Evolutionary conservation across 2,797 vertebrate species (phyloP).

Genomic region (Coranthus polyacanthus): DNA sequence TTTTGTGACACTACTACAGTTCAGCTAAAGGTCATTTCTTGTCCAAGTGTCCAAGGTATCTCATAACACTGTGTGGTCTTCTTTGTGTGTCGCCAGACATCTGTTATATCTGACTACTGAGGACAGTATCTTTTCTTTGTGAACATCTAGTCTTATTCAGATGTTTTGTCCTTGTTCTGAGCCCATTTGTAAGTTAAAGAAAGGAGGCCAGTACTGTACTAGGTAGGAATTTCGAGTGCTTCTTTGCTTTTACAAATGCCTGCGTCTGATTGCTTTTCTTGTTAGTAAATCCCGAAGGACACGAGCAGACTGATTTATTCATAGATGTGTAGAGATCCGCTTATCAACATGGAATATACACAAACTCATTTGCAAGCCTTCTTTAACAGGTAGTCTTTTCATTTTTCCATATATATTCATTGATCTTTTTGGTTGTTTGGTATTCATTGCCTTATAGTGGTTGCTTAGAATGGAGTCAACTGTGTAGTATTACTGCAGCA

Average conservation of each 20-base stretch:
- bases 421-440: conserved; percentile 15
- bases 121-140: neutral
- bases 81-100: conserved; percentile 29
- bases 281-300: conserved; percentile 67
- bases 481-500: neutral
- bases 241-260: conserved; percentile 51
- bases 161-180: conserved; percentile 33
- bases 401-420: conserved; percentile 26
- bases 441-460: neutral
- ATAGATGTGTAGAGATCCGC: conserved; percentile 64
- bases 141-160: conserved; percentile 31
- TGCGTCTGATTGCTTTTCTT: conserved; percentile 71
- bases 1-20: conserved; percentile 61
- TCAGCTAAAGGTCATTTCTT: conserved; percentile 64
- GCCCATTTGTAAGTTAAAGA: conserved; percentile 44
- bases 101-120: conserved; percentile 12
- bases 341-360: conserved; percentile 60
- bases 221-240: conserved; percentile 37
- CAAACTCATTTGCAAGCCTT: conserved; percentile 56
- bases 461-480: neutral
- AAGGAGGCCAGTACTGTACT: conserved; percentile 14
- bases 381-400: conserved; percentile 27
- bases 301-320: conserved; percentile 68
- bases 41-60: conserved; percentile 33
- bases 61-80: conserved; percentile 26